Evolutionary conservation across 2,113 vertebrate species (phyloP).

Genomic region (Apteryx owenii): DNA sequence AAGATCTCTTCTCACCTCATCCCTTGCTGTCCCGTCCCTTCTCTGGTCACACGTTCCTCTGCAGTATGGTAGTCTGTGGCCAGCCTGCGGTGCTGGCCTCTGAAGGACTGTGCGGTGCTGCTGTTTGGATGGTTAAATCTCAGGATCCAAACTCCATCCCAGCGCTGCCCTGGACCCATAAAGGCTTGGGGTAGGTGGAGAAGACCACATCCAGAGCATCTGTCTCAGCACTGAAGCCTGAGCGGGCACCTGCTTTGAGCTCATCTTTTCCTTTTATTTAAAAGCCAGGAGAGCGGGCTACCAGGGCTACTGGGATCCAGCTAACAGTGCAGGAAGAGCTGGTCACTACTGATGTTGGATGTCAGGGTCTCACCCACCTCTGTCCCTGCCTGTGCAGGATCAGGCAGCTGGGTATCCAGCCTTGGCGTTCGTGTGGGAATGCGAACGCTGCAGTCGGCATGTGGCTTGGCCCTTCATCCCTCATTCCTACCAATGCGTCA

Average conservation of each 20-base stretch:
- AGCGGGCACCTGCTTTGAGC: not conserved
- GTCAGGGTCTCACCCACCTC: not conserved
- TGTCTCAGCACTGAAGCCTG: not conserved
- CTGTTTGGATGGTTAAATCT: not conserved
- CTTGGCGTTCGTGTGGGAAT: no score
- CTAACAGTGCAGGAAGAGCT: not conserved
- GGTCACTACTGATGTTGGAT: not conserved
- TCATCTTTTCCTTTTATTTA: not conserved
- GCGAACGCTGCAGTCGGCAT: no score
- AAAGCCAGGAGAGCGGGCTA: not conserved
- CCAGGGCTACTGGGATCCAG: not conserved
- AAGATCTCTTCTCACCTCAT: not conserved
- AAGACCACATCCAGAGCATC: not conserved
- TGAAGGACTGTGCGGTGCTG: not conserved
- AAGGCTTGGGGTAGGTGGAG: not conserved
- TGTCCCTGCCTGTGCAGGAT: no score
- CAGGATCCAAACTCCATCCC: not conserved
- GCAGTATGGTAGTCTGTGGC: not conserved
- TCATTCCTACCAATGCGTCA: no score
- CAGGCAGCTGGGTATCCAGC: no score
- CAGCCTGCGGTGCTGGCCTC: not conserved
- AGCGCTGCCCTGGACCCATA: not conserved
- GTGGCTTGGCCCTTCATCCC: no score
- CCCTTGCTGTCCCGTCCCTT: not conserved
- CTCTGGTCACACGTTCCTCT: not conserved